A percentile compares a stretch with the other conserved stretches of the same genome.
Conservation (phyloP, 1,140 invertebrate genomes). For the Littorina saxatilis region DNA sequence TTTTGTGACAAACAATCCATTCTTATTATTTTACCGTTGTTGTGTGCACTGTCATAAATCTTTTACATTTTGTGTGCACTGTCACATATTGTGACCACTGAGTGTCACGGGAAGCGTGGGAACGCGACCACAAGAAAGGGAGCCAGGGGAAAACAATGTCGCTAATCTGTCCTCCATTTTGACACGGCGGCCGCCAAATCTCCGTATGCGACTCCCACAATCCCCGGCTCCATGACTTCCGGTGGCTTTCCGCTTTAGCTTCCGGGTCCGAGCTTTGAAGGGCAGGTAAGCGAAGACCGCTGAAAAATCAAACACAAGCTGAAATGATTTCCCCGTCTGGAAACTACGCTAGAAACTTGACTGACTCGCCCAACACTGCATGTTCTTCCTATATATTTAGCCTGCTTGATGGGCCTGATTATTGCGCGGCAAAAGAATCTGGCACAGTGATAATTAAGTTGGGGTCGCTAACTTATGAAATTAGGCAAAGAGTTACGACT, state of each 20-base stretch:
- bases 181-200: background rate
- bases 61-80: too few relatives aligned
- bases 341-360: background rate
- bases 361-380: background rate
- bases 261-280: constrained; percentile 4
- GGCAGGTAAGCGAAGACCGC: background rate
- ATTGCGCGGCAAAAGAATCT: background rate
- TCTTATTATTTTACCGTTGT: too few relatives aligned
- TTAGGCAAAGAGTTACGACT: background rate
- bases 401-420: background rate
- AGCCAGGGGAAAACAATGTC: background rate
- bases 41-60: too few relatives aligned
- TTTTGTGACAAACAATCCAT: too few relatives aligned
- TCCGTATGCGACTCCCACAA: background rate
- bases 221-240: background rate
- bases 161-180: constrained; percentile 1
- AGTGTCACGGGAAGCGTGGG: background rate
- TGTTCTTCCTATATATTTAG: background rate
- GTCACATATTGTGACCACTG: too few relatives aligned
- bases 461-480: too few relatives aligned
- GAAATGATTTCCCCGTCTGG: background rate
- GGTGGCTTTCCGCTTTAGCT: background rate
- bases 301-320: background rate
- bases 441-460: background rate
- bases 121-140: background rate